A percentile compares a stretch with the other conserved stretches of the same genome.
phyloP scores from a whole-genome alignment of 2,888 invertebrate species.

The Melinaea marsaeus region DNA sequence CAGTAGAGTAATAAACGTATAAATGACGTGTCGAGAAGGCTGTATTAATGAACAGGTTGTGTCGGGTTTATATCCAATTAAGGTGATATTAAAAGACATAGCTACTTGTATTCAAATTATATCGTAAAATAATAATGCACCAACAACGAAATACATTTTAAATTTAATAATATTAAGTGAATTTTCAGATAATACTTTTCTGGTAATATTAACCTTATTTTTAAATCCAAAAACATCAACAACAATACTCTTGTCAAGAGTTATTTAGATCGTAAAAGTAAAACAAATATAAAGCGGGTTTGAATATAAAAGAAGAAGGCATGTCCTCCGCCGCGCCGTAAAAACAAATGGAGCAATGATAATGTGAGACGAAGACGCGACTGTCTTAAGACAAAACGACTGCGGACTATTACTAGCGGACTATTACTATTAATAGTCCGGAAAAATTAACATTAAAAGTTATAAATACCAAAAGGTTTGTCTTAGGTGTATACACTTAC shows the following conservation, averaged over 20 bases:
- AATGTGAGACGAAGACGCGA: constrained; percentile 43
- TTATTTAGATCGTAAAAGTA: constrained; percentile 4
- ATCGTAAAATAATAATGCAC: not conserved
- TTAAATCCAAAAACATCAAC: not conserved
- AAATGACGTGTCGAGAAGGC: not conserved
- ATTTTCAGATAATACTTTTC: not conserved
- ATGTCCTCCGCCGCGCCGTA: constrained; percentile 36
- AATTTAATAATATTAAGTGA: not conserved
- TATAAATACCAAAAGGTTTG: too few species aligned
- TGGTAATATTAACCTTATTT: too few species aligned
- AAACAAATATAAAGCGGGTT: constrained; percentile 15
- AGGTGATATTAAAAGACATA: not conserved
- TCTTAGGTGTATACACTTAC: too few species aligned
- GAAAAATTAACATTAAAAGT: too few species aligned
- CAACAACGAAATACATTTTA: not conserved
- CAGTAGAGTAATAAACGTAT: not conserved
- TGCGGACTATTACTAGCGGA: too few species aligned
- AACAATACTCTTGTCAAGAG: not conserved
- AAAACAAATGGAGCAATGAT: constrained; percentile 67
- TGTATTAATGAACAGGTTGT: not conserved
- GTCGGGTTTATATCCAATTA: not conserved
- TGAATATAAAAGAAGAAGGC: constrained; percentile 19
- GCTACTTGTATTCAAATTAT: constrained; percentile 1
- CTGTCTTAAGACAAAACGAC: too few species aligned
- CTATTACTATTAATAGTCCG: too few species aligned